Evolutionary conservation across 2,113 vertebrate genomes (phyloP).

Genomic region (Phylloscopus whistleri): DNA sequence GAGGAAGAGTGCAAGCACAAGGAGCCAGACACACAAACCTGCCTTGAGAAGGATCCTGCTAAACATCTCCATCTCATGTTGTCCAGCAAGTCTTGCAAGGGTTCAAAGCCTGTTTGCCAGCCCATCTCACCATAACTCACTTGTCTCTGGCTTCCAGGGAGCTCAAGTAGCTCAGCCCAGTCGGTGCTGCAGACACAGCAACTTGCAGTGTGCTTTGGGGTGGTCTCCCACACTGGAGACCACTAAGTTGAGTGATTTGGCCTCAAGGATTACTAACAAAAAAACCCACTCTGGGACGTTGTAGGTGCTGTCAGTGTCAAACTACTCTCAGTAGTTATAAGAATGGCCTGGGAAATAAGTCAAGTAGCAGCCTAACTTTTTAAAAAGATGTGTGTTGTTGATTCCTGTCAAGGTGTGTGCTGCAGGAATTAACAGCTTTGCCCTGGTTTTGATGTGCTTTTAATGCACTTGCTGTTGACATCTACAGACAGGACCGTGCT

Average conservation of each 20-base stretch:
- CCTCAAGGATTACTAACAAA: not conserved
- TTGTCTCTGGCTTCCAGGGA: not conserved
- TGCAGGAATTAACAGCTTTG: not conserved
- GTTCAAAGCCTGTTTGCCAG: not conserved
- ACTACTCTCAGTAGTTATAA: not conserved
- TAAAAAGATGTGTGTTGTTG: not conserved
- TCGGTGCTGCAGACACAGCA: not conserved
- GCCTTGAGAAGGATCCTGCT: not conserved
- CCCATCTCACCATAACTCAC: not conserved
- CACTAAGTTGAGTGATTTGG: not conserved
- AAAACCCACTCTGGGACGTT: accelerated
- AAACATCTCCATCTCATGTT: not conserved
- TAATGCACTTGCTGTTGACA: not conserved
- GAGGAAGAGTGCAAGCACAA: not conserved
- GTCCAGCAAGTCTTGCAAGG: not conserved
- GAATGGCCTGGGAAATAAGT: not conserved
- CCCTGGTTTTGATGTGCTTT: not conserved
- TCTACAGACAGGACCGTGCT: not conserved
- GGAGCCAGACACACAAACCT: not conserved
- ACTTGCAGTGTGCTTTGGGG: not conserved
- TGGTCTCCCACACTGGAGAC: not conserved
- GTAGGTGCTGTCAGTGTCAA: not conserved
- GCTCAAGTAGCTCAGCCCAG: not conserved
- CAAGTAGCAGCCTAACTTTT: not conserved
- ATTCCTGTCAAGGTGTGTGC: not conserved